Evolutionary conservation across 2,797 vertebrate species (phyloP).

Genomic region (Benthosema pterotum): DNA sequence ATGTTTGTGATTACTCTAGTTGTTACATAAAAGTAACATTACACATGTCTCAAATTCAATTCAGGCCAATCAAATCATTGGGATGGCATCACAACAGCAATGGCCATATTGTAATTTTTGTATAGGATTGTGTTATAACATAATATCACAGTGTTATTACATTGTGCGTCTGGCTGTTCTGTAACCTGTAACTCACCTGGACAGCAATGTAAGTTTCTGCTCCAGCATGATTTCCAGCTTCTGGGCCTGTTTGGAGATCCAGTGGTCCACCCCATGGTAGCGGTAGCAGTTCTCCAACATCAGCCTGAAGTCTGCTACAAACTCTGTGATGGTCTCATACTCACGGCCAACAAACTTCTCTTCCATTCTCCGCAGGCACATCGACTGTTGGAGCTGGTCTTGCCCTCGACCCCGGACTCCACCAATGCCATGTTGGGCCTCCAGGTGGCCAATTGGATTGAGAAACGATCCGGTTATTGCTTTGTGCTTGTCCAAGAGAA

Average conservation of each 20-base stretch:
- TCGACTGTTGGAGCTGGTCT: conserved; percentile 67
- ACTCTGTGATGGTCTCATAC: conserved; percentile 90
- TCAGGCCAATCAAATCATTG: too few relatives aligned
- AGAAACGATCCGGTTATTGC: conserved; percentile 82
- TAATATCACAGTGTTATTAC: not conserved
- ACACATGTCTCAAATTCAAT: too few relatives aligned
- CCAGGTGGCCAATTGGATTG: conserved; percentile 61
- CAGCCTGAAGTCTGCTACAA: conserved; percentile 92
- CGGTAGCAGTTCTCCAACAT: conserved; percentile 96
- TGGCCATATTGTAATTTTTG: not conserved
- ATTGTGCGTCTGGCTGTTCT: conserved; percentile 6
- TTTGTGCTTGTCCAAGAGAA: conserved; percentile 92
- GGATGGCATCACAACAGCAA: too few relatives aligned
- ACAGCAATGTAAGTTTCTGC: conserved; percentile 93
- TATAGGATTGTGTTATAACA: not conserved
- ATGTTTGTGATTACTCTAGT: too few relatives aligned
- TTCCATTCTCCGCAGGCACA: conserved; percentile 89
- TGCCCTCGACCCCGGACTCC: conserved; percentile 54
- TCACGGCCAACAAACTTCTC: conserved; percentile 88
- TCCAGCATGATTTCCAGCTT: conserved; percentile 96
- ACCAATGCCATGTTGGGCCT: conserved; percentile 57
- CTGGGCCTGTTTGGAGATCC: conserved; percentile 95
- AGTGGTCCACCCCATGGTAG: conserved; percentile 93
- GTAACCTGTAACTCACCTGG: conserved; percentile 80
- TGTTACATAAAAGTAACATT: too few relatives aligned